Base-by-base conservation (phyloP, 2,113 vertebrate species). In the Labeo rohita region DNA sequence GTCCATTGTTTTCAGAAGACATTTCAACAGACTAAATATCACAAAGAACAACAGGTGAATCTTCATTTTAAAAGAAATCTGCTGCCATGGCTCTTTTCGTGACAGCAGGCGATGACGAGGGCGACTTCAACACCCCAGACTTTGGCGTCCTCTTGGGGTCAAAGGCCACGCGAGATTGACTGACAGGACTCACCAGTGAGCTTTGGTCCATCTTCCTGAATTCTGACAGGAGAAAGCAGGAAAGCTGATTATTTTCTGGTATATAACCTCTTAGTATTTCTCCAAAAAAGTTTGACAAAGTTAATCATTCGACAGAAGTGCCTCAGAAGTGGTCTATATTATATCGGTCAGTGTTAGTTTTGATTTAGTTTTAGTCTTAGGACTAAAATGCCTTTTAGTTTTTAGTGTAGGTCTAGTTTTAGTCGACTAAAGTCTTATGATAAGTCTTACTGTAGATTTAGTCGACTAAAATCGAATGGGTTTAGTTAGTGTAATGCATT, bases 161-260 rank as follows among this genome's bases (percentile, higher is more conserved):
- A 91, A 99, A 99, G 74, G 98, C 95, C 80, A 99, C 96, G 6
- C 96, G 94, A 8, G 96, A 96, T 0, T 93, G 93, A 18, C 97
- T 97, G 0, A 93, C 94, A 1, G 98, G 97, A 88, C 96, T 98
- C 80, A 99, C 93, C 73, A 97, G 90, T 80, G 98, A 94, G 85
- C 97, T 99, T 90, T 95, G 95, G 90, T 99, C 98, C 0, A 92
- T 96, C 92, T 97, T 98, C 91, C 89, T 97, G 86, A 99, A 99
- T 85, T 99, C 98, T 99, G 95, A 86, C 54, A 88, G 52, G 54
- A 59, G 56, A 59, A 18, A 8, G 56, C 54, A n/a, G 56, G 56
- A 59, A 21, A 59, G 56, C 56, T 8, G 16, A 21, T 59, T 59
- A 59, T 2, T 59, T 3, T 21, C 54, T 59, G 54, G 0, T 39